Base-by-base conservation (phyloP, 2,888 invertebrate genomes). In the Drosophila quasianomalipes region DNA sequence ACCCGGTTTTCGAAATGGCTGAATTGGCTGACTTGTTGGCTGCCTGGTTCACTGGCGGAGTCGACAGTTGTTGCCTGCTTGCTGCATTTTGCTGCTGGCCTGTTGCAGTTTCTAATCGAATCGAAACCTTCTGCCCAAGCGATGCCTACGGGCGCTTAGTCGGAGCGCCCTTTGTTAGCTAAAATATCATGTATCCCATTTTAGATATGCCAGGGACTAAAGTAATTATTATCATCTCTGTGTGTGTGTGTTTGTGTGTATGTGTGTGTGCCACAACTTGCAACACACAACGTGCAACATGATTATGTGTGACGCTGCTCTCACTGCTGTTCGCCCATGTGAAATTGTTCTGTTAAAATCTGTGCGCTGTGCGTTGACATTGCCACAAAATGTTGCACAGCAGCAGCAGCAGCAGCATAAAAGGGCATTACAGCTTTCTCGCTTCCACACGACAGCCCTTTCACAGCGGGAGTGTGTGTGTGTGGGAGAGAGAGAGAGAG, bases 61-160 rank as follows among this genome's bases (percentile, higher is more conserved):
- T 22, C 52, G 66, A 59, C 53, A 41, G 64, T 39, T 22, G 55
- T 57, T 69, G 68, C 86, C 78, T 86, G 74, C 82, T 87, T 86
- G 75, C 82, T 87, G 76, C 68, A 58, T 28, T 67, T 82, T 93
- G 89, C 92, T 93, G 92, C 52, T 78, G 67, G 88, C 92, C 92
- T 93, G 91, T 80, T 93, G 90, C 83, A 85, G 85, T 89, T 91
- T 92, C 92, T 92, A 93, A 93, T 92, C 93, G 92, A 91, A 92
- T 92, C 92, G 92, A 92, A 92, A 93, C 92, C 92, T 93, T 92
- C 91, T 89, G 91, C 92, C 92, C 92, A 92, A 92, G 85, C 81
- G 79, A 82, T 82, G 87, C 79, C 89, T 77, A 76, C 79, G 74
- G 90, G 85, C 81, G 68, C 53, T 70, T 65, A 59, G 63, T 58